Conservation (phyloP, 2,113 vertebrate species). For the Rhea pennata region DNA sequence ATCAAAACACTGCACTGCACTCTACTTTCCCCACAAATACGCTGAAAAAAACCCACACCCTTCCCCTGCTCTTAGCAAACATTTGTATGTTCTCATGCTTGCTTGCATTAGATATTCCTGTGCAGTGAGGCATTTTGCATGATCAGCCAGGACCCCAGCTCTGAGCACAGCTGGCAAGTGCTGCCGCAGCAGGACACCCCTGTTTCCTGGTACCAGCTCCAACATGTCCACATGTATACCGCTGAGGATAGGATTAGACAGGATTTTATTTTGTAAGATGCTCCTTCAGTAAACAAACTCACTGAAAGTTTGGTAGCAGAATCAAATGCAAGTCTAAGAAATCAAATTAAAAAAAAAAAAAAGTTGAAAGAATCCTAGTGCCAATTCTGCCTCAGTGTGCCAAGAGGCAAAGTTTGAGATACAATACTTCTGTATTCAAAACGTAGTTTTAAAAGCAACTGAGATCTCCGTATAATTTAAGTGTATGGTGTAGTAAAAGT, state of each 20-base stretch:
- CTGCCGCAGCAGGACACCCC: neutral
- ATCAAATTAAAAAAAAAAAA: neutral
- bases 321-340: neutral
- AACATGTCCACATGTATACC: accelerated
- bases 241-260: neutral
- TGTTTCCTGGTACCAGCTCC: neutral
- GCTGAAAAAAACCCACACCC: neutral
- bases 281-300: neutral
- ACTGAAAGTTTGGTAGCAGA: too few relatives aligned
- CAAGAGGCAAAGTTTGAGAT: neutral
- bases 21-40: neutral
- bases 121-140: neutral
- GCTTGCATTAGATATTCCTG: neutral
- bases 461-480: neutral
- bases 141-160: neutral
- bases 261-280: neutral
- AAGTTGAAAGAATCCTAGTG: neutral
- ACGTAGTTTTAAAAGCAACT: neutral
- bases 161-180: neutral
- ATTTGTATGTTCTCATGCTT: accelerated
- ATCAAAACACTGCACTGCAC: neutral
- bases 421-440: neutral
- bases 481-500: neutral
- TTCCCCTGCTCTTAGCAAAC: neutral
- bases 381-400: neutral